These are phyloP conservation scores for Rhinoraja longicauda DNA, from an alignment of 2,797 vertebrate genomes.

Conservation along the genomic window DNA sequence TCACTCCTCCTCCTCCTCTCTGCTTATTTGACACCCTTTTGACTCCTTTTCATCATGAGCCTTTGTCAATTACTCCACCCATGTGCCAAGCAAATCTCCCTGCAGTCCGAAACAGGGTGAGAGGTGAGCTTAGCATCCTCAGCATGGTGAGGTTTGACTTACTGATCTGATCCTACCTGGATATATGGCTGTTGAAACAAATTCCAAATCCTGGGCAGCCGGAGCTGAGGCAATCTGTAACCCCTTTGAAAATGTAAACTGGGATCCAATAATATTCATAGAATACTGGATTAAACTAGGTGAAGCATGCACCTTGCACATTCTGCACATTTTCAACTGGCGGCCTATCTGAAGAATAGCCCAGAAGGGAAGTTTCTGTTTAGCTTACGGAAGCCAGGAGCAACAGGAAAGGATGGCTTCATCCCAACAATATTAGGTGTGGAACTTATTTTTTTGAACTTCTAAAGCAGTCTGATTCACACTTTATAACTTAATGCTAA, in stretches of 20 bases:
- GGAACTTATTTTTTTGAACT: neutral
- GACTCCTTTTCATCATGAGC: no score
- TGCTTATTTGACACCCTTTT: no score
- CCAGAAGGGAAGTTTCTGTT: neutral
- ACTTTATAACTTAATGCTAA: neutral
- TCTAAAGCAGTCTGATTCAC: neutral
- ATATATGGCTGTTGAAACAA: neutral
- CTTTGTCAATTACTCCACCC: no score
- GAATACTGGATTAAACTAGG: neutral
- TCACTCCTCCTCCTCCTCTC: no score
- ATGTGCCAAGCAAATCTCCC: no score
- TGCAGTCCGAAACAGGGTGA: no score
- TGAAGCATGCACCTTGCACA: neutral
- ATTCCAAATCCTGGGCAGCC: neutral
- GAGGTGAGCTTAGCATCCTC: neutral
- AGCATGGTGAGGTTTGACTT: neutral
- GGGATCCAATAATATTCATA: neutral
- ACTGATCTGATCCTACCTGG: neutral
- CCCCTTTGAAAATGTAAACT: neutral
- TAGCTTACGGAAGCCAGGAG: neutral
- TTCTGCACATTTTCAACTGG: neutral
- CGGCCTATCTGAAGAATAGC: neutral
- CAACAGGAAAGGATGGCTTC: neutral
- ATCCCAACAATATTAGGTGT: neutral
- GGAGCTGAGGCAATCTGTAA: neutral